phyloP scores from a whole-genome alignment of 1,140 invertebrate species.

The Pararge aegeria region DNA sequence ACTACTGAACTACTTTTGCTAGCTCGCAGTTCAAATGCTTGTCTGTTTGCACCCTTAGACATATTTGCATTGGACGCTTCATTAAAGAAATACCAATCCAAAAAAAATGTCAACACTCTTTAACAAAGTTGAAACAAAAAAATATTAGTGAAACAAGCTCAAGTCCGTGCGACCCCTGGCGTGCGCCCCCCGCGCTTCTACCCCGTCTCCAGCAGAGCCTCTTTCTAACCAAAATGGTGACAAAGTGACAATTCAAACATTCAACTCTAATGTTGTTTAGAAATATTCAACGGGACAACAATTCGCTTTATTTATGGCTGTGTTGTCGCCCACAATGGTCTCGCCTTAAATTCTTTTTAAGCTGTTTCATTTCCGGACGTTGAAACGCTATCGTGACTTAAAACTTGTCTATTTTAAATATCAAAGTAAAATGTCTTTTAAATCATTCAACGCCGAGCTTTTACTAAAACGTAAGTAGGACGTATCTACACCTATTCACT shows the following conservation, averaged over 20 bases:
- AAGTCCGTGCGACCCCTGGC: conserved; percentile 40
- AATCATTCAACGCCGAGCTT: no score
- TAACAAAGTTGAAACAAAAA: conserved; percentile 24
- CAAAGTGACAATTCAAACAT: conserved; percentile 75
- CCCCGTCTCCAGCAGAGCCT: conserved; percentile 48
- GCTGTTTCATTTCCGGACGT: conserved; percentile 67
- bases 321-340: conserved; percentile 60
- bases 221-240: conserved; percentile 53
- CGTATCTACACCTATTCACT: no score
- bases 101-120: conserved; percentile 31
- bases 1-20: no score
- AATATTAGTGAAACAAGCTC: conserved; percentile 34
- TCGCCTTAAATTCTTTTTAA: conserved; percentile 51
- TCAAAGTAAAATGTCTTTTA: not conserved
- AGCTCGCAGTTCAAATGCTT: no score
- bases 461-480: no score
- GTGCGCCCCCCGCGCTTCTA: conserved; percentile 42
- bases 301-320: conserved; percentile 69
- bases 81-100: not conserved
- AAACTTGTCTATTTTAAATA: conserved; percentile 1
- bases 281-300: conserved; percentile 65
- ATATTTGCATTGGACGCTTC: not conserved
- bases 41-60: no score
- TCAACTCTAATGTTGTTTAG: conserved; percentile 74
- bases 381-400: not conserved